phyloP scores from a whole-genome alignment of 2,113 vertebrate species.

The Rhineura floridana region DNA sequence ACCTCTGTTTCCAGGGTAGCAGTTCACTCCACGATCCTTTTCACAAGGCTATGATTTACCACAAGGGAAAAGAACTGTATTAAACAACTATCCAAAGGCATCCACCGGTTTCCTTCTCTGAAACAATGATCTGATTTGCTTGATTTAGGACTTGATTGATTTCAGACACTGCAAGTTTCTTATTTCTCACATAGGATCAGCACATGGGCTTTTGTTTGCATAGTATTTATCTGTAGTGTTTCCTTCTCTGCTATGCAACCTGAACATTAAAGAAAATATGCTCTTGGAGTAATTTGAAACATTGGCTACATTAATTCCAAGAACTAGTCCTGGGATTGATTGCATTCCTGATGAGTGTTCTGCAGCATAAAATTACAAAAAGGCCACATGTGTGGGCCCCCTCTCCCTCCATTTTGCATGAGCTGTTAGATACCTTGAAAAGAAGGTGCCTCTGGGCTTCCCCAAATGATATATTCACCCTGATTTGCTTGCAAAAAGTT shows the following conservation, averaged over 20 bases:
- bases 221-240: background rate
- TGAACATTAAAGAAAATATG: background rate
- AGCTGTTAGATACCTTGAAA: background rate
- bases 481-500: too few relatives aligned
- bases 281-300: background rate
- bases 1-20: fast-evolving
- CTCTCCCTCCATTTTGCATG: background rate
- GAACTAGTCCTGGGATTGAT: background rate
- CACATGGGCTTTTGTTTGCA: background rate
- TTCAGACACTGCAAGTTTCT: background rate
- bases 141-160: conserved; percentile 19
- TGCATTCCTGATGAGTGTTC: background rate
- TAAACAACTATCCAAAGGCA: conserved; percentile 45
- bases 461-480: too few relatives aligned
- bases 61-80: conserved; percentile 39
- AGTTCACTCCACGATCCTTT: conserved; percentile 16
- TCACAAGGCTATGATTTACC: conserved; percentile 8
- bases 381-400: background rate
- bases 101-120: conserved; percentile 46
- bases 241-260: background rate
- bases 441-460: background rate
- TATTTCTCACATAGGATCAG: background rate
- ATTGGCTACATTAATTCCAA: background rate
- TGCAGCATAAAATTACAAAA: background rate
- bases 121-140: conserved; percentile 32